These are phyloP conservation scores for Hyaena hyaena DNA, from an alignment of 2,113 vertebrate species.

Conservation along the genomic window DNA sequence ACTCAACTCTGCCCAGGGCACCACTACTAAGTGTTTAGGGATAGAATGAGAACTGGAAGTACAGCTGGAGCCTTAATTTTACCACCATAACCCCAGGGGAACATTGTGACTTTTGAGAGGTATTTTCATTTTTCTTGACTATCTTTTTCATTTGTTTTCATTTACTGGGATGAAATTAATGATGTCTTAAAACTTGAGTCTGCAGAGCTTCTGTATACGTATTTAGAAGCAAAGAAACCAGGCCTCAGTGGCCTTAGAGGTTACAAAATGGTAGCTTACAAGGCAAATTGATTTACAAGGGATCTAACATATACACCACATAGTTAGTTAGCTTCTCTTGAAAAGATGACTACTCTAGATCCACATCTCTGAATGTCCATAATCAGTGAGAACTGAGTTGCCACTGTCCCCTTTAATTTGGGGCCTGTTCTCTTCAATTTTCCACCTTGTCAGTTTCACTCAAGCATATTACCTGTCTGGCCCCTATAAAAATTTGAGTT, in stretches of 20 bases:
- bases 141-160: conserved; percentile 22
- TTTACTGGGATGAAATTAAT: neutral
- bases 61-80: neutral
- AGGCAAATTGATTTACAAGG: neutral
- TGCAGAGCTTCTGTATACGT: neutral
- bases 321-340: neutral
- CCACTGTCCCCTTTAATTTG: neutral
- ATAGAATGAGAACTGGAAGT: neutral
- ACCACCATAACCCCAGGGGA: neutral
- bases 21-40: neutral
- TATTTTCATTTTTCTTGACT: conserved; percentile 7
- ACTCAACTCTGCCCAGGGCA: neutral
- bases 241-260: neutral
- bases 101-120: neutral
- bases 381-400: neutral
- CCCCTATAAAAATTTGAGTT: neutral
- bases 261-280: neutral
- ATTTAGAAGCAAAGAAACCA: conserved; percentile 14
- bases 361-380: neutral
- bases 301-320: neutral
- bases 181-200: neutral
- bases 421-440: neutral
- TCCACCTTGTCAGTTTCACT: neutral
- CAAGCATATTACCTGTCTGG: neutral
- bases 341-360: neutral